Conservation (phyloP, 1,140 invertebrate species). For the Leucophenga varia region DNA sequence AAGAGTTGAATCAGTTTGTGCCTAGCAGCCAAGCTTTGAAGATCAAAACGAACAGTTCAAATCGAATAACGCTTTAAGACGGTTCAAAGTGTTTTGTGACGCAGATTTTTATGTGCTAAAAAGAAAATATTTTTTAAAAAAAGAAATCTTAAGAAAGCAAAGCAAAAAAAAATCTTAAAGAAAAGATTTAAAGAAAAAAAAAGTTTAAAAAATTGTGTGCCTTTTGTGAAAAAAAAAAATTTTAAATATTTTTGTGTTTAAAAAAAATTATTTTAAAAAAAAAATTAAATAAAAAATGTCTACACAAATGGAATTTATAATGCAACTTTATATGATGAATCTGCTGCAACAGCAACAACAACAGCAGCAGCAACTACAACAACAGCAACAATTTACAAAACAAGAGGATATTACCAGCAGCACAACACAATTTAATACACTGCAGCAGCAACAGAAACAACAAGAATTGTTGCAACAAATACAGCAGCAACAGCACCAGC, state of each 20-base stretch:
- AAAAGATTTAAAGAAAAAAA: conserved; percentile 16
- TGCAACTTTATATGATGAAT: conserved; percentile 55
- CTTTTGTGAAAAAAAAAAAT: conserved; percentile 17
- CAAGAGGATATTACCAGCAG: conserved; percentile 48
- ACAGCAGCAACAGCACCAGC: conserved; percentile 17
- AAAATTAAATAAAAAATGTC: conserved; percentile 34
- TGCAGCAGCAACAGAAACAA: conserved; percentile 18
- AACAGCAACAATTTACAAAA: conserved; percentile 26
- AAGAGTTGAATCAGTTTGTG: conserved; percentile 56
- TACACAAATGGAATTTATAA: conserved; percentile 53
- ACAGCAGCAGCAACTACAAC: conserved; percentile 28
- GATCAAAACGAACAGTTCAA: too few species aligned
- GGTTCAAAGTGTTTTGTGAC: too few species aligned
- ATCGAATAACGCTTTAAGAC: too few species aligned
- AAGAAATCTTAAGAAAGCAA: conserved; percentile 15
- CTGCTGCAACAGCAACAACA: conserved; percentile 49
- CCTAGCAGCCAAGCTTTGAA: conserved; percentile 47
- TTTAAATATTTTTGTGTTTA: too few species aligned
- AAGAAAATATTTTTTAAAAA: conserved; percentile 6
- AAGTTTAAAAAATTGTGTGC: conserved; percentile 21
- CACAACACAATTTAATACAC: conserved; percentile 18
- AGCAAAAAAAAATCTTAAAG: conserved; percentile 16
- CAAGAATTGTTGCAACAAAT: too few species aligned
- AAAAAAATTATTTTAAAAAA: conserved; percentile 9
- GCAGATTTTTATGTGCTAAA: too few species aligned